These are phyloP conservation scores for Microctenopoma steveboyesi DNA, from an alignment of 2,797 vertebrate genomes.

Conservation along the genomic window DNA sequence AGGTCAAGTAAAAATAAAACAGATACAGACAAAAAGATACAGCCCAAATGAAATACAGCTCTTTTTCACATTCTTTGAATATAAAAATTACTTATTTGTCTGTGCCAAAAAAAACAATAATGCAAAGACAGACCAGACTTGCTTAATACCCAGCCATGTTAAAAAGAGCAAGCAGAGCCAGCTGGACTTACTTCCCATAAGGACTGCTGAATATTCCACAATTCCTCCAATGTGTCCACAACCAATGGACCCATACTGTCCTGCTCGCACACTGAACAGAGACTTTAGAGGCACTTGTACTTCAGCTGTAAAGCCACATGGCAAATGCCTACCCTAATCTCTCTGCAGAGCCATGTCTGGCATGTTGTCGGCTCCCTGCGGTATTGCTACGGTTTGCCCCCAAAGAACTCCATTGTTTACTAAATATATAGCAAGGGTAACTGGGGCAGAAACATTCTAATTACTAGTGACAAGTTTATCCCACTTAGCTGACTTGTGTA, in stretches of 20 bases:
- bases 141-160: slow-evolving; percentile 32
- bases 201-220: slow-evolving; percentile 77
- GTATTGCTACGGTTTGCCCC: slow-evolving; percentile 57
- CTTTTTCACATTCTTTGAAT: background rate
- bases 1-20: no score
- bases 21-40: background rate
- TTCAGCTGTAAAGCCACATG: slow-evolving; percentile 44
- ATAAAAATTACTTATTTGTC: slow-evolving; percentile 2
- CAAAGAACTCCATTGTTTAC: slow-evolving; percentile 74
- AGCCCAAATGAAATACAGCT: background rate
- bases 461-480: slow-evolving; percentile 51
- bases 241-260: slow-evolving; percentile 69
- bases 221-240: slow-evolving; percentile 80
- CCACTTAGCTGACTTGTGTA: slow-evolving; percentile 45
- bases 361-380: slow-evolving; percentile 60
- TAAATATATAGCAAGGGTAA: slow-evolving; percentile 77
- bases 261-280: slow-evolving; percentile 44
- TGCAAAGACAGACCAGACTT: slow-evolving; percentile 27
- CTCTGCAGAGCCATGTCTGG: slow-evolving; percentile 47
- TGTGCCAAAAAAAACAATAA: slow-evolving; percentile 30
- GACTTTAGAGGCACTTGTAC: slow-evolving; percentile 10
- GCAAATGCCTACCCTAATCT: slow-evolving; percentile 25
- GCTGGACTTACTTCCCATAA: slow-evolving; percentile 83
- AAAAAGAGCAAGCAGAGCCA: slow-evolving; percentile 41
- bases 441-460: slow-evolving; percentile 85